phyloP scores from a whole-genome alignment of 2,113 vertebrate species.

The Apodemus speciosus region DNA sequence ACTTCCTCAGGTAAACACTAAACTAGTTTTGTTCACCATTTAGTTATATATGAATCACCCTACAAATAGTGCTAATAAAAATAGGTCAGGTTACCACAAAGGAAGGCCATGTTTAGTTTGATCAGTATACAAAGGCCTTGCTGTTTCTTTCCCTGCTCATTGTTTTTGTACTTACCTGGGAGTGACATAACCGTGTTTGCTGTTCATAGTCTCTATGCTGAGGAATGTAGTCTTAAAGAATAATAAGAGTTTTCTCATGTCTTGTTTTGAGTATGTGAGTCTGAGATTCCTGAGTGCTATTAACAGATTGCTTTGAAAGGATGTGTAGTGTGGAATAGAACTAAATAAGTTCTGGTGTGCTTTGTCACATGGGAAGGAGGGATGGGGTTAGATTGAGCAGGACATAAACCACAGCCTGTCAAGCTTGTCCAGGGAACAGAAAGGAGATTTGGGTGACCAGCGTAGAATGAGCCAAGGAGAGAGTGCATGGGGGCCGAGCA shows the following conservation, averaged over 20 bases:
- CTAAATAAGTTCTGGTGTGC: not conserved
- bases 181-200: not conserved
- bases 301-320: conserved; percentile 32
- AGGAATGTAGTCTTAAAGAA: not conserved
- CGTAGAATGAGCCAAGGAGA: not conserved
- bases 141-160: not conserved
- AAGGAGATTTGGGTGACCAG: not conserved
- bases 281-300: not conserved
- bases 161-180: not conserved
- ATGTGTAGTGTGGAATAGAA: not conserved
- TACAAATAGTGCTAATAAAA: not conserved
- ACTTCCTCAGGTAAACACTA: not conserved
- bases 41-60: conserved; percentile 21
- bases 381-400: not conserved
- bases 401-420: not conserved
- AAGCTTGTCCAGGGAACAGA: not conserved
- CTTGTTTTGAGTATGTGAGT: not conserved
- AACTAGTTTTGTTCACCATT: not conserved
- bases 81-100: not conserved
- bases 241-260: not conserved
- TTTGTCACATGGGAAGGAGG: not conserved
- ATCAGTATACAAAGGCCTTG: not conserved
- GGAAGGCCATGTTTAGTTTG: not conserved
- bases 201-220: not conserved
- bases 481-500: not conserved